phyloP scores from a whole-genome alignment of 35 echinoderm and acorn worm species.

The Nesometra sesokonis region DNA sequence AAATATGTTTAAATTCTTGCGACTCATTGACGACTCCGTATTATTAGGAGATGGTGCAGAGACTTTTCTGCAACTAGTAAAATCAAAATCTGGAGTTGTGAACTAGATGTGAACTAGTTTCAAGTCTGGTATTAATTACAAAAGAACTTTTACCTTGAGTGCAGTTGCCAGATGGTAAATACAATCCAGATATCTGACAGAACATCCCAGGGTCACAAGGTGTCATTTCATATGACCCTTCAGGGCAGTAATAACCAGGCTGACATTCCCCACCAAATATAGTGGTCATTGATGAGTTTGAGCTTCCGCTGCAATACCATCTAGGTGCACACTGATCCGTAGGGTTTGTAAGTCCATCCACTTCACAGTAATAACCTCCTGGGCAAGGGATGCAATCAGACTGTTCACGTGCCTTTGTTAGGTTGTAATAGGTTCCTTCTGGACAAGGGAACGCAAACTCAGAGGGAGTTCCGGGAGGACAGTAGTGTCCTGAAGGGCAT shows the following conservation, averaged over 20 bases:
- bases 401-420: slow-evolving; percentile 44
- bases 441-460: slow-evolving; percentile 78
- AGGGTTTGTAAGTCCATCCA: slow-evolving; percentile 56
- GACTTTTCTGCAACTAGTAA: too few relatives aligned
- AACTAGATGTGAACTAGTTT: neutral
- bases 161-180: slow-evolving; percentile 76
- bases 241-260: slow-evolving; percentile 77
- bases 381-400: slow-evolving; percentile 70
- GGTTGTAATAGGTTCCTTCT: slow-evolving; percentile 69
- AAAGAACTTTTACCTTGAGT: slow-evolving; percentile 37
- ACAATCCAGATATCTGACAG: slow-evolving; percentile 64
- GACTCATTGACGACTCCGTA: too few relatives aligned
- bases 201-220: slow-evolving; percentile 73
- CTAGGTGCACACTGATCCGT: slow-evolving; percentile 69
- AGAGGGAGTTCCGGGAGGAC: slow-evolving; percentile 58
- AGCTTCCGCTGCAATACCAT: slow-evolving; percentile 88
- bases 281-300: slow-evolving; percentile 37
- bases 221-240: slow-evolving; percentile 43
- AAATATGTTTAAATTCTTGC: too few relatives aligned
- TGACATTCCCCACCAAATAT: slow-evolving; percentile 74
- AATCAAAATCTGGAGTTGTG: too few relatives aligned
- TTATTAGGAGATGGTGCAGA: too few relatives aligned
- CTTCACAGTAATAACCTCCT: slow-evolving; percentile 68
- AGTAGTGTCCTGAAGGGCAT: slow-evolving; percentile 85
- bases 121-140: neutral